Evolutionary conservation across 2,113 vertebrate genomes (phyloP).

Genomic region (Capra hircus): DNA sequence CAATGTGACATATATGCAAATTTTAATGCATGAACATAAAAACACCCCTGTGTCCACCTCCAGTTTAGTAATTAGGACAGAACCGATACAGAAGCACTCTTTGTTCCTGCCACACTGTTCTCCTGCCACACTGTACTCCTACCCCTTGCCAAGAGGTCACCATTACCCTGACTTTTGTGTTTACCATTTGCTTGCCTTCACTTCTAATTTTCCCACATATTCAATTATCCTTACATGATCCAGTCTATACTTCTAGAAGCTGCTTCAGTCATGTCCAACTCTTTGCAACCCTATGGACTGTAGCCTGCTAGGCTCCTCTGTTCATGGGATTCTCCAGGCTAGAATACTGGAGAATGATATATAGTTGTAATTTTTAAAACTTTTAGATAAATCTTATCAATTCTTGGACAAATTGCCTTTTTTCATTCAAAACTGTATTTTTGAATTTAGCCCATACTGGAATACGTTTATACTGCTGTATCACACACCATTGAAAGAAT

Average conservation of each 20-base stretch:
- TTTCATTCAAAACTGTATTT: background rate
- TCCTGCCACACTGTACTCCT: background rate
- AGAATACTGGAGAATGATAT: background rate
- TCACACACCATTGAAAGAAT: background rate
- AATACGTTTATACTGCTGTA: background rate
- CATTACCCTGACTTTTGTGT: background rate
- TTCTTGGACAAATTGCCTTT: background rate
- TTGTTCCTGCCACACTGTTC: rapidly evolving
- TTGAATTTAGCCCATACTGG: background rate
- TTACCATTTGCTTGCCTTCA: background rate
- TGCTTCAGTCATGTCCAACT: background rate
- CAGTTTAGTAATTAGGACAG: background rate
- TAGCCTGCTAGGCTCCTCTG: background rate
- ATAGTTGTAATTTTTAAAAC: background rate
- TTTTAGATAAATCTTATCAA: background rate
- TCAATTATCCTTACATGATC: background rate
- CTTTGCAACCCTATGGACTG: background rate
- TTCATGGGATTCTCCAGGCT: background rate
- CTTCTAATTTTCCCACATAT: background rate
- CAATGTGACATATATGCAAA: background rate
- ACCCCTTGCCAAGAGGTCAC: background rate
- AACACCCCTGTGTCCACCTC: background rate
- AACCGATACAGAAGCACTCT: background rate
- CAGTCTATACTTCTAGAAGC: background rate
- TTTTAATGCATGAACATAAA: background rate